Evolutionary conservation across 2,888 invertebrate genomes (phyloP).

Genomic region (Amblyjoppa fuscipennis): DNA sequence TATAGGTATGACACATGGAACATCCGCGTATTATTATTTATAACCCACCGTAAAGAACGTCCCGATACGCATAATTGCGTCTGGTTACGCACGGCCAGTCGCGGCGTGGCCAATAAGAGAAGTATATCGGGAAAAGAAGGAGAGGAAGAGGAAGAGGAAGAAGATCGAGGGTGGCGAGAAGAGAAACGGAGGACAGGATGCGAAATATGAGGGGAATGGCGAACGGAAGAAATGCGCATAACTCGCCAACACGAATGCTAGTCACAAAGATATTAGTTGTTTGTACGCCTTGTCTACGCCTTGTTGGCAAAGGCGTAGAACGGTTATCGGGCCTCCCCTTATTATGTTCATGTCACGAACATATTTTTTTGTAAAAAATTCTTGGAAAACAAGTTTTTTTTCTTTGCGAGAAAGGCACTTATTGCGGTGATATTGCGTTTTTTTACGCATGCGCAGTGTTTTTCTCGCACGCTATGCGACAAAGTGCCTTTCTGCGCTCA

Average conservation of each 20-base stretch:
- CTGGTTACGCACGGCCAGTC: slow-evolving; percentile 75
- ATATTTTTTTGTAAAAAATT: too few species aligned
- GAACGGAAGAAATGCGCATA: slow-evolving; percentile 34
- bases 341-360: too few species aligned
- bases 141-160: slow-evolving; percentile 64
- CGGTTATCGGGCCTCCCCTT: too few species aligned
- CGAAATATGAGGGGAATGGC: slow-evolving; percentile 34
- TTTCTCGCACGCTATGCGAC: too few species aligned
- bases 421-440: too few species aligned
- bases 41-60: slow-evolving; percentile 72
- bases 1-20: slow-evolving; percentile 69
- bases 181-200: slow-evolving; percentile 32
- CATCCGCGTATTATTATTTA: slow-evolving; percentile 70
- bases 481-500: too few species aligned
- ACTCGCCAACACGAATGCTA: not conserved
- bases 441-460: too few species aligned
- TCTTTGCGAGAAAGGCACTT: too few species aligned
- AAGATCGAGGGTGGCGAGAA: slow-evolving; percentile 44
- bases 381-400: too few species aligned
- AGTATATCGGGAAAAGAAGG: not conserved
- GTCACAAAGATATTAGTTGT: slow-evolving; percentile 23
- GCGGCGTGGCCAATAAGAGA: slow-evolving; percentile 27
- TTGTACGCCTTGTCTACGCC: not conserved
- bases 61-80: slow-evolving; percentile 77
- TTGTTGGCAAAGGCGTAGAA: not conserved